A percentile compares a stretch with the other conserved stretches of the same genome.
Evolutionary conservation across 2,888 invertebrate genomes (phyloP).

Genomic region (Nomada fabriciana): DNA sequence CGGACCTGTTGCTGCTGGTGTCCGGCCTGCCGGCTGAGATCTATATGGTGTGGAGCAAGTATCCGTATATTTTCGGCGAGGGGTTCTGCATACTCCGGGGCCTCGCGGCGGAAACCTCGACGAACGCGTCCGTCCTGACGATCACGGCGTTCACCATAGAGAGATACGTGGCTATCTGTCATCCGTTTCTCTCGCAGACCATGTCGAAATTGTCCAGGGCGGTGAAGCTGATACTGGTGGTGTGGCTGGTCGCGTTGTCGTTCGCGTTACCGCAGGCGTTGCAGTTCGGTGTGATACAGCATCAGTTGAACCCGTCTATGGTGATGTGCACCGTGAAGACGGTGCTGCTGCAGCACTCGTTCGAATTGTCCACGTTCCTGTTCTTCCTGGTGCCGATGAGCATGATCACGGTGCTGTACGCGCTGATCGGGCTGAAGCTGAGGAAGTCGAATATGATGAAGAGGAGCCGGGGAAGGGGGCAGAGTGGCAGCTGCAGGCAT

Average conservation of each 20-base stretch:
- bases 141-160: slow-evolving; percentile 91
- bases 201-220: slow-evolving; percentile 95
- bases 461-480: slow-evolving; percentile 43
- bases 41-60: slow-evolving; percentile 85
- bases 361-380: slow-evolving; percentile 87
- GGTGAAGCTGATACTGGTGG: slow-evolving; percentile 90
- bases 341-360: slow-evolving; percentile 85
- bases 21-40: slow-evolving; percentile 87
- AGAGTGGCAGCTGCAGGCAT: slow-evolving; percentile 64
- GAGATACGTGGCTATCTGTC: slow-evolving; percentile 90
- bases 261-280: slow-evolving; percentile 90
- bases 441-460: slow-evolving; percentile 85
- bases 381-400: slow-evolving; percentile 88
- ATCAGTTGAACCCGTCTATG: slow-evolving; percentile 84
- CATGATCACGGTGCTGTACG: slow-evolving; percentile 87
- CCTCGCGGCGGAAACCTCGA: slow-evolving; percentile 86
- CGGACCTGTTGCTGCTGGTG: slow-evolving; percentile 87
- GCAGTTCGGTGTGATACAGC: slow-evolving; percentile 84
- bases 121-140: slow-evolving; percentile 85
- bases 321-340: slow-evolving; percentile 84
- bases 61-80: slow-evolving; percentile 86
- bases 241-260: slow-evolving; percentile 92
- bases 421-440: slow-evolving; percentile 85
- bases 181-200: slow-evolving; percentile 90
- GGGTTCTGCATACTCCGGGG: slow-evolving; percentile 86